Evolutionary conservation across 2,797 vertebrate genomes (phyloP).

Genomic region (Delichon dasypus): DNA sequence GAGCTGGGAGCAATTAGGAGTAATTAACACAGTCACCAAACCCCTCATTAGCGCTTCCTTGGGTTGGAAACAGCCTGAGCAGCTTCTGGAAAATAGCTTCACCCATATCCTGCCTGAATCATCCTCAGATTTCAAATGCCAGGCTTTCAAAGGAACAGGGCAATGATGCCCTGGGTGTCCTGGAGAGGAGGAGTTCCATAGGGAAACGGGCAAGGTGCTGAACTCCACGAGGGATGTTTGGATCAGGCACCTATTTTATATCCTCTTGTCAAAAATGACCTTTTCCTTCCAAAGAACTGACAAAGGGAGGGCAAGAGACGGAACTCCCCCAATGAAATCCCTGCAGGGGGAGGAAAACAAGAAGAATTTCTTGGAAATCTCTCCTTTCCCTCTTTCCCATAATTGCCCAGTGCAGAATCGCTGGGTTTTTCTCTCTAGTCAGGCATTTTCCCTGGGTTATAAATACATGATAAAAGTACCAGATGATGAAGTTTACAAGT

Average conservation of each 20-base stretch:
- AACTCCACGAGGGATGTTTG: neutral
- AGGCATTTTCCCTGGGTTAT: constrained; percentile 16
- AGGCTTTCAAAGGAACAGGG: neutral
- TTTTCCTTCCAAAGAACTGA: neutral
- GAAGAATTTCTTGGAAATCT: constrained; percentile 35
- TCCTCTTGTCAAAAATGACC: neutral
- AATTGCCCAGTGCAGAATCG: neutral
- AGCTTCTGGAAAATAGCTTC: neutral
- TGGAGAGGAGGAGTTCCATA: neutral
- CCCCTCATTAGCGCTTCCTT: neutral
- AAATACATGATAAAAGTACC: constrained; percentile 15
- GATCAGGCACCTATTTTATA: neutral
- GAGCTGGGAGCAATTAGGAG: neutral
- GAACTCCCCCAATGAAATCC: neutral
- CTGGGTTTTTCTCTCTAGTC: neutral
- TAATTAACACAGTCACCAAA: neutral
- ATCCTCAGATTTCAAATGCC: neutral
- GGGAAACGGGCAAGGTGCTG: neutral
- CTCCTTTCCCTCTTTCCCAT: neutral
- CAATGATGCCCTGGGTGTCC: neutral
- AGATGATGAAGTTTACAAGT: constrained; percentile 36
- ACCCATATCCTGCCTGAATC: neutral
- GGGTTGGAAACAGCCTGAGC: neutral
- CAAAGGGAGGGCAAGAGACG: neutral
- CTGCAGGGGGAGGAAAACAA: neutral